Base-by-base conservation (phyloP, 2,888 invertebrate genomes). In the Drosophila pegasa region DNA sequence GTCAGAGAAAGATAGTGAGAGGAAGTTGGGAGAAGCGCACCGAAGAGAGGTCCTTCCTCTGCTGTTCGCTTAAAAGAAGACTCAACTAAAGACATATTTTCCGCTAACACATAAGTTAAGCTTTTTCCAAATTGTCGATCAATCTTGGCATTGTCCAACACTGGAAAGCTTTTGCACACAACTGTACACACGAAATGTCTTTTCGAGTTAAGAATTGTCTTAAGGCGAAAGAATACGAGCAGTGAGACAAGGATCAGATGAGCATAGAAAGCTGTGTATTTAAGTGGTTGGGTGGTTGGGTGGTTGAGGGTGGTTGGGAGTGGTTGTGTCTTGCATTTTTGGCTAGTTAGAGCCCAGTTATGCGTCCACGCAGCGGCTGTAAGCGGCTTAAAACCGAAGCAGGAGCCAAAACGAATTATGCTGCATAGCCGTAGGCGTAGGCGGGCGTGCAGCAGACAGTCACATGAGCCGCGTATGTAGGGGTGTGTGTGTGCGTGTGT, bases 341-440 rank as follows among this genome's bases (percentile, higher is more conserved):
- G 31, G 43, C 55, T 55, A 41, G 41, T 41, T 55, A 41, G 41
- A 41, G 41, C 12, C 56, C 56, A 71, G 69, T 60, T 71, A 59
- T 62, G 75, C 71, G 71, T 66, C 25, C 55, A 67, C 57, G 71
- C 75, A 67, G 37, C 48, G 68, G 52, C 64, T 63, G 79, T 69
- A 85, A 82, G 80, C 82, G 68, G 86, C 85, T 82, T 77, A 82
- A 71, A 72, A 63, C 38, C 22, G 35, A 65, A 65, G 68, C 66
- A 56, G 57, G 56, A 71, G 50, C 54, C 66, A 62, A 75, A 64
- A 54, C 73, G 66, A 71, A 80, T 84, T 81, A 79, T 82, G 75
- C 75, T 65, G 72, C 86, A 77, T 60, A 55, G 79, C 70, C 57
- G 47, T 65, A 66, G 69, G 67, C 57, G 47, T 65, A 66, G 69